Conservation (phyloP, 2,888 invertebrate genomes). For the Leuctra nigra region DNA sequence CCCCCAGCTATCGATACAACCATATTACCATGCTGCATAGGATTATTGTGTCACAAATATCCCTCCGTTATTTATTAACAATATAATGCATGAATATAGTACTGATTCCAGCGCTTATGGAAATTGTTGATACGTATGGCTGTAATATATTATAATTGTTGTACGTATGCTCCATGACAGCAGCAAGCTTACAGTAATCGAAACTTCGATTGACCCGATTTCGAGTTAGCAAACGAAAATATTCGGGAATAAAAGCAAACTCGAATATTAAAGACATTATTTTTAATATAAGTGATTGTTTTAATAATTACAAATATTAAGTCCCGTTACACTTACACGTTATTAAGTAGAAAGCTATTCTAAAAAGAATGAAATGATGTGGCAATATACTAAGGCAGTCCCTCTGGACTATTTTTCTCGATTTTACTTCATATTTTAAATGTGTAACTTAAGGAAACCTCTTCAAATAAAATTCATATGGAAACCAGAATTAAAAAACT, state of each 20-base stretch:
- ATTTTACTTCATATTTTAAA: too few relatives aligned
- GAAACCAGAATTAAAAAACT: too few relatives aligned
- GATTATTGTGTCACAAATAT: slow-evolving; percentile 5
- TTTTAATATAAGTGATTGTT: too few relatives aligned
- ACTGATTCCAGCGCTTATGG: slow-evolving; percentile 11
- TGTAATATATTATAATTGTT: background rate
- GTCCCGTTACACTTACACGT: too few relatives aligned
- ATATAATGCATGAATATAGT: slow-evolving; percentile 2
- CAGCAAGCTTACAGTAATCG: background rate
- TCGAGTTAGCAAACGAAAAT: background rate
- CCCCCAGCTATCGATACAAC: background rate
- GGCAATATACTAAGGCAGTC: too few relatives aligned
- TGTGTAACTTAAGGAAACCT: too few relatives aligned
- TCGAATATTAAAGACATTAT: too few relatives aligned
- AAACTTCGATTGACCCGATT: background rate
- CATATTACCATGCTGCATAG: background rate
- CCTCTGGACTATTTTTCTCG: too few relatives aligned
- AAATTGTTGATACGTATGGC: slow-evolving; percentile 6
- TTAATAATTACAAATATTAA: too few relatives aligned
- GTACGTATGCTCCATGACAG: background rate
- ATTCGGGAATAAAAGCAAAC: background rate
- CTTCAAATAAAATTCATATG: too few relatives aligned
- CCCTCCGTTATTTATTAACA: slow-evolving; percentile 3
- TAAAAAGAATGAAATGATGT: too few relatives aligned
- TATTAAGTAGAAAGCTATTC: too few relatives aligned